Evolutionary conservation across 1,140 invertebrate genomes (phyloP), one percentile per base, ranked within the genome.

Genomic region (Scaptodrosophila lebanonensis): DNA sequence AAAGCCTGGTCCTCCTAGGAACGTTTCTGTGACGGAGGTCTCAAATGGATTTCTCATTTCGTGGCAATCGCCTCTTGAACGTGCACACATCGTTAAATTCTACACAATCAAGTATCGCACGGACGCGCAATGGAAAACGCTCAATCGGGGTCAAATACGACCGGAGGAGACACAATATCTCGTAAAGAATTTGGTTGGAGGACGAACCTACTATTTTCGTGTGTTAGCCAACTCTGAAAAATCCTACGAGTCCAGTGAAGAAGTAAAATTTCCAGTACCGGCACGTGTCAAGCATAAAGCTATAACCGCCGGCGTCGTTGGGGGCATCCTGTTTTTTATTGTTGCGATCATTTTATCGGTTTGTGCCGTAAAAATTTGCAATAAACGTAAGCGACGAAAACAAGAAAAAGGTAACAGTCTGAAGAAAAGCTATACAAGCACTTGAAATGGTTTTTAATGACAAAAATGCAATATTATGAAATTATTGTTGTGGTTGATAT

Each of bases 311-410:
- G 95, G 95, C 32, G 94, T 97, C 58, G 95, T 97, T 44, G 96
- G 96, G 67, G 96, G 96, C 61, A 95, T 98, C 79, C 90, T 98
- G 69, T 97, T 98, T 90, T 97, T 97, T 91, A 95, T 97, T 83
- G 95, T 97, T 75, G 95, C 96, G 85, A 97, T 98, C 87, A 97
- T 97, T 86, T 91, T 97, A 73, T 96, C 95, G 58, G 94, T 98
- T 82, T 97, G 96, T 90, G 95, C 95, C 68, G 96, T 98, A 76
- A 98, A 98, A 91, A 97, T 97, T 87, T 97, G 96, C 91, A 97
- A 97, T 91, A 96, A 97, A 89, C 90, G 95, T 85, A 97, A 97
- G 88, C 91, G 95, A 88, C 93, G 95, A 90, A 97, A 97, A 93
- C 95, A 97, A 89, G 95, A 97, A 90, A 97, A 97, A 95, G 95